Base-by-base conservation (phyloP, 2,113 vertebrate genomes). In the Rhea pennata region DNA sequence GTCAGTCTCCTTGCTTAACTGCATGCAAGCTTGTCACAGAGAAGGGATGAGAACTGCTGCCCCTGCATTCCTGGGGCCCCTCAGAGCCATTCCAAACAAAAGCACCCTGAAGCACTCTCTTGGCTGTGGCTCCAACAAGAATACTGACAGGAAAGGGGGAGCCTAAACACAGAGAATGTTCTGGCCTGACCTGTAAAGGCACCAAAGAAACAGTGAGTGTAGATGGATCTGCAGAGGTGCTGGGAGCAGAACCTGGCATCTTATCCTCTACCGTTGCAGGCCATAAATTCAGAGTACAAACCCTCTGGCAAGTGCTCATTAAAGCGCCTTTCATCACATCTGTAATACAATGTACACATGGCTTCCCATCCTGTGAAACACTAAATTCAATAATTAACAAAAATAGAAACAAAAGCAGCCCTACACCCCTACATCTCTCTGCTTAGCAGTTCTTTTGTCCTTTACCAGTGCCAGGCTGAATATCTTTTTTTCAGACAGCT, bases 11-110 rank as follows among this genome's bases (percentile, higher is more conserved):
- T 59, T 12, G 5, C 12, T 42, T 10, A 58, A 9, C 33, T 26
- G 42, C 33, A 53, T 9, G 29, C 15, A 15, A 31, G 21, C 33
- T 39, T 65, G 24, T 9, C 0, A 0, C 21, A 71, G 11, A 62
- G 46, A 62, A 62, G 71, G 33, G 59, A 14, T 62, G 53, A 70
- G 40, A 83, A 7, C 40, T 82, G 36, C 26, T 36, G 27, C 64
- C 10, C 39, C 40, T 94, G 70, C 61, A 65, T 53, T 39, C 67
- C 73, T 2, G 0, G 23, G 48, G 22, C 27, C 73, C n/a, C 53
- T 48, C 17, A 2, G 21, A 88, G 50, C 29, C 54, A 3, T 23
- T 4, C 29, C 69, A 42, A 81, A 40, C 46, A 76, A 46, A 20
- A 7, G 5, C 29, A 64, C 29, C 48, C 74, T 53, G 40, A 48